phyloP scores from a whole-genome alignment of 1,140 invertebrate genomes.

The Ruditapes philippinarum region DNA sequence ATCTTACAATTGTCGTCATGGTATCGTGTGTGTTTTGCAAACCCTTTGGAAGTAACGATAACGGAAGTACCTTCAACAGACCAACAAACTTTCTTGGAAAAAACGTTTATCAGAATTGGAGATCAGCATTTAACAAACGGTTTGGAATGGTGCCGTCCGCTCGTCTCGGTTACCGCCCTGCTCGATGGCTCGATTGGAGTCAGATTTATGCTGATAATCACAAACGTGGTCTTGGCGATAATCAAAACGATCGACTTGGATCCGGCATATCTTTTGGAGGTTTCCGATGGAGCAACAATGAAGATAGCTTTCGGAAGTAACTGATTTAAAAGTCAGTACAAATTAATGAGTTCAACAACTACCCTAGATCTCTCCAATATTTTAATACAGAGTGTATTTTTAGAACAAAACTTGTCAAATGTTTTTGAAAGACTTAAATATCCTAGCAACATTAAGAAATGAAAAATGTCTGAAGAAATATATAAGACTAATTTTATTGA shows the following conservation, averaged over 20 bases:
- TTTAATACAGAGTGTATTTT: no score
- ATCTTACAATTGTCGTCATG: not conserved
- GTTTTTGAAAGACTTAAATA: no score
- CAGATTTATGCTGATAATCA: not conserved
- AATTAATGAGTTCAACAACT: no score
- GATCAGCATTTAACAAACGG: not conserved
- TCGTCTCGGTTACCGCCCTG: not conserved
- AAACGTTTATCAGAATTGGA: slow-evolving; percentile 1
- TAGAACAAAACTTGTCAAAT: no score
- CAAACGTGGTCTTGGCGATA: not conserved
- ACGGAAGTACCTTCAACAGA: not conserved
- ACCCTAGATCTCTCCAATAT: no score
- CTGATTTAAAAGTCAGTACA: no score
- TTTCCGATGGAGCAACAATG: not conserved
- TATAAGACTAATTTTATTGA: no score
- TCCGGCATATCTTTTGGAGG: not conserved
- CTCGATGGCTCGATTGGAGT: slow-evolving; percentile 10
- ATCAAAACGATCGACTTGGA: not conserved
- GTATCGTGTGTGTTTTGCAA: not conserved
- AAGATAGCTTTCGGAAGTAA: not conserved
- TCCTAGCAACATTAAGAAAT: no score
- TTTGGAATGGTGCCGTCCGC: not conserved
- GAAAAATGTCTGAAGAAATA: no score
- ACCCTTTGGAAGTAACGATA: not conserved
- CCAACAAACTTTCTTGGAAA: not conserved